These are phyloP conservation scores for Molossus molossus DNA, from an alignment of 2,797 vertebrate genomes.

Conservation along the genomic window DNA sequence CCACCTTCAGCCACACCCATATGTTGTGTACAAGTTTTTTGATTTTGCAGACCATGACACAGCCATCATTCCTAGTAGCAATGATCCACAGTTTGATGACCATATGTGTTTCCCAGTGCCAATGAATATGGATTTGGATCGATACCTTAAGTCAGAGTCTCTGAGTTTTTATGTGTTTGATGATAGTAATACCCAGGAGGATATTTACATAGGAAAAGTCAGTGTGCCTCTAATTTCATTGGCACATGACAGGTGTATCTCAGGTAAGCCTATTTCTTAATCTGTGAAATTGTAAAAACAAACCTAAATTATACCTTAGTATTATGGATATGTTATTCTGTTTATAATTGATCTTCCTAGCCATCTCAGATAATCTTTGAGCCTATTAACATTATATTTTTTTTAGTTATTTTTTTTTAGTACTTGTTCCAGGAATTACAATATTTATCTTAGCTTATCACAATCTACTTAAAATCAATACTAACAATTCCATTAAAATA, in stretches of 20 bases:
- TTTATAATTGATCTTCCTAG: slow-evolving; percentile 56
- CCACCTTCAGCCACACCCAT: slow-evolving; percentile 91
- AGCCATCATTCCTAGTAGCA: slow-evolving; percentile 89
- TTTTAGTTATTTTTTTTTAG: slow-evolving; percentile 54
- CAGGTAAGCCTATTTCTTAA: slow-evolving; percentile 89
- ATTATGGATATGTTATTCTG: neutral
- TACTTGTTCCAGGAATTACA: neutral
- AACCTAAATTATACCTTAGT: neutral
- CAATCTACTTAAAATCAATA: slow-evolving; percentile 48
- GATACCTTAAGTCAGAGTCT: slow-evolving; percentile 91
- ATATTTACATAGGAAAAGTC: slow-evolving; percentile 93
- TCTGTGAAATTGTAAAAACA: slow-evolving; percentile 41
- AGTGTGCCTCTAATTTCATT: slow-evolving; percentile 92
- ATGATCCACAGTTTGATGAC: slow-evolving; percentile 92
- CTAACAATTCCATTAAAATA: slow-evolving; percentile 40
- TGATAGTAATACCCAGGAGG: slow-evolving; percentile 91
- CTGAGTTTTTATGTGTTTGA: slow-evolving; percentile 95
- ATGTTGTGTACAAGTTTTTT: slow-evolving; percentile 95
- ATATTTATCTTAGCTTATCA: neutral
- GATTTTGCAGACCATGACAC: slow-evolving; percentile 94
- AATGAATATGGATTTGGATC: slow-evolving; percentile 92
- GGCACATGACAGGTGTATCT: slow-evolving; percentile 90
- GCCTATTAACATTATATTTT: neutral
- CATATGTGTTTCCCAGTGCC: slow-evolving; percentile 91
- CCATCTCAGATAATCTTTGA: slow-evolving; percentile 11